Evolutionary conservation across 2,113 vertebrate genomes (phyloP).

Genomic region (Eonycteris spelaea): DNA sequence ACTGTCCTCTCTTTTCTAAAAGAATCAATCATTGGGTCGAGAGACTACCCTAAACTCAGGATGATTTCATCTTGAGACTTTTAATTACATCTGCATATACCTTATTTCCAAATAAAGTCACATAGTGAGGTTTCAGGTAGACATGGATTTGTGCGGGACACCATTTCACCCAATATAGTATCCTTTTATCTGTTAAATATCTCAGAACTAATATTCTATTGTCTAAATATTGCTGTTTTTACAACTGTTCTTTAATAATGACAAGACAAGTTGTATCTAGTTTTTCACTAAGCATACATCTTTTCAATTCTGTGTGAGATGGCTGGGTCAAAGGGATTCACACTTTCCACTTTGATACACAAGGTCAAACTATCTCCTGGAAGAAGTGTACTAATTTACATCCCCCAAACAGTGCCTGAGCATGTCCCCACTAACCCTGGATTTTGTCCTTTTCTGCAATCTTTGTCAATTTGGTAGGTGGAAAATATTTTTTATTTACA

Average conservation of each 20-base stretch:
- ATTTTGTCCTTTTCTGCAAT: background rate
- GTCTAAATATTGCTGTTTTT: conserved; percentile 22
- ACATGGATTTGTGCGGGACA: background rate
- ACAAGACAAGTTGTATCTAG: background rate
- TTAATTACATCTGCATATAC: background rate
- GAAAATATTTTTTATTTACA: conserved; percentile 17
- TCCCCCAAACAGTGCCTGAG: background rate
- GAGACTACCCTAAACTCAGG: background rate
- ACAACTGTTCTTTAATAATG: background rate
- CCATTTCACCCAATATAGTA: background rate
- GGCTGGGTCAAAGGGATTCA: background rate
- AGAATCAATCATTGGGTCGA: background rate
- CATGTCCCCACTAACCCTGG: background rate
- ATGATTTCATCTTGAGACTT: background rate
- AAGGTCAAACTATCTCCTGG: background rate
- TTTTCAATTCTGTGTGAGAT: background rate
- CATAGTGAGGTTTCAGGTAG: background rate
- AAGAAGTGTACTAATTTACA: background rate
- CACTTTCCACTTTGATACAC: background rate
- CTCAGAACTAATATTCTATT: background rate
- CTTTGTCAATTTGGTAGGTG: background rate
- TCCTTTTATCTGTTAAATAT: background rate
- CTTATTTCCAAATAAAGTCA: background rate
- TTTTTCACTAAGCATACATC: background rate
- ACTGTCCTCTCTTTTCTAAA: background rate